These are phyloP conservation scores for Drosophila athabasca DNA, from an alignment of 1,140 invertebrate genomes.

Conservation along the genomic window DNA sequence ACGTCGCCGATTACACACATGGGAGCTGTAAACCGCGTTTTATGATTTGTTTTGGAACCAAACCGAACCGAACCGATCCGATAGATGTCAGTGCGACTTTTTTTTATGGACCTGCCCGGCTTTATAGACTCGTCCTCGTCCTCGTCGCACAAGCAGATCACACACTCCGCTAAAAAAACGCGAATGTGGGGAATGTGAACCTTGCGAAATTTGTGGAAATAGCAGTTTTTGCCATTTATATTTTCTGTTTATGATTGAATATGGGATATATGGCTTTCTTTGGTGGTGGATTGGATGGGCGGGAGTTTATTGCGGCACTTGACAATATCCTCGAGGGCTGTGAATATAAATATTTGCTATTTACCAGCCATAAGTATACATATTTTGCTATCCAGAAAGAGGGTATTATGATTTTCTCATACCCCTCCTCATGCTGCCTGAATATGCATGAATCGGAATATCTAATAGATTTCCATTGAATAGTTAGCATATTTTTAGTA, in stretches of 20 bases:
- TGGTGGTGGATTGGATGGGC: conserved; percentile 16
- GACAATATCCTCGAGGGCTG: not conserved
- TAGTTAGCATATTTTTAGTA: no score
- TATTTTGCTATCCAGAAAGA: no score
- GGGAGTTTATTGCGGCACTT: not conserved
- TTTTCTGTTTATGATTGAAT: conserved; percentile 24
- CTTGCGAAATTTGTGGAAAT: conserved; percentile 28
- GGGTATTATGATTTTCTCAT: no score
- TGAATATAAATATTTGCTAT: no score
- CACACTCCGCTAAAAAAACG: conserved; percentile 25
- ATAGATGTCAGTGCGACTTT: conserved; percentile 12
- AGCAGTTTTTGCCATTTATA: conserved; percentile 41
- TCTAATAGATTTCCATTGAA: no score
- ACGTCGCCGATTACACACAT: conserved; percentile 75
- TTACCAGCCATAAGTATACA: no score
- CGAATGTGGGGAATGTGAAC: no score
- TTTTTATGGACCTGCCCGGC: conserved; percentile 14
- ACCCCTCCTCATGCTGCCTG: no score
- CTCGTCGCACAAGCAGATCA: conserved; percentile 31
- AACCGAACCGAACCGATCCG: conserved; percentile 25
- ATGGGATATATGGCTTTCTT: conserved; percentile 3
- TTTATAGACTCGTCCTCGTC: conserved; percentile 19
- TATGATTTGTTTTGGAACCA: conserved; percentile 59
- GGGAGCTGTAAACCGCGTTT: conserved; percentile 79
- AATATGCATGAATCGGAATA: no score